Evolutionary conservation across 92 coral and sea anemone species (phyloP).

Genomic region (Chrysogorgia sp.): DNA sequence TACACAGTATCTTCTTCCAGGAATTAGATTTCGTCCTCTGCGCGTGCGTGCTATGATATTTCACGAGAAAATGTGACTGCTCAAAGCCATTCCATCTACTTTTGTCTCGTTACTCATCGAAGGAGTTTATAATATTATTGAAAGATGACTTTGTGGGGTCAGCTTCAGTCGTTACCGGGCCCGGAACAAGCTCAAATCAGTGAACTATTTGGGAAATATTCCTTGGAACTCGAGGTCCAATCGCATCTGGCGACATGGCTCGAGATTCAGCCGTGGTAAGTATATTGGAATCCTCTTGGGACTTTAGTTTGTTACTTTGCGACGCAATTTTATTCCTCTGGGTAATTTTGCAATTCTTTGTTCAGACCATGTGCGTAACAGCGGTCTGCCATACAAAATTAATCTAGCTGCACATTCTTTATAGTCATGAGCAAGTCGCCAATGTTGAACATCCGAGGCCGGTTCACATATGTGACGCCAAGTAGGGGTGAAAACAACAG

Average conservation of each 20-base stretch:
- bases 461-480: too few relatives aligned
- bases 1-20: slow-evolving; percentile 8
- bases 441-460: too few relatives aligned
- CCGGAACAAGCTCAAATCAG: slow-evolving; percentile 33
- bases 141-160: slow-evolving; percentile 47
- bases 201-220: slow-evolving; percentile 38
- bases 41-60: slow-evolving; percentile 20
- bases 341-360: background rate
- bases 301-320: background rate
- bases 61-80: background rate
- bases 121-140: background rate
- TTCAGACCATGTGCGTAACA: background rate
- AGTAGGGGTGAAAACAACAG: too few relatives aligned
- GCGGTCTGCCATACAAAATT: background rate
- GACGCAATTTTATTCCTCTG: background rate
- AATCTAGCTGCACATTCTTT: too few relatives aligned
- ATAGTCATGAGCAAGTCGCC: too few relatives aligned
- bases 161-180: slow-evolving; percentile 36
- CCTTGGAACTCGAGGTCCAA: slow-evolving; percentile 77
- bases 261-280: slow-evolving; percentile 78
- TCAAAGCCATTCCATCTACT: background rate
- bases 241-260: slow-evolving; percentile 78
- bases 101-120: background rate
- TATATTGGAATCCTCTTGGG: slow-evolving; percentile 15
- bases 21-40: slow-evolving; percentile 21